Evolutionary conservation across 1,140 invertebrate genomes (phyloP).

Genomic region (Dendrolimus kikuchii): DNA sequence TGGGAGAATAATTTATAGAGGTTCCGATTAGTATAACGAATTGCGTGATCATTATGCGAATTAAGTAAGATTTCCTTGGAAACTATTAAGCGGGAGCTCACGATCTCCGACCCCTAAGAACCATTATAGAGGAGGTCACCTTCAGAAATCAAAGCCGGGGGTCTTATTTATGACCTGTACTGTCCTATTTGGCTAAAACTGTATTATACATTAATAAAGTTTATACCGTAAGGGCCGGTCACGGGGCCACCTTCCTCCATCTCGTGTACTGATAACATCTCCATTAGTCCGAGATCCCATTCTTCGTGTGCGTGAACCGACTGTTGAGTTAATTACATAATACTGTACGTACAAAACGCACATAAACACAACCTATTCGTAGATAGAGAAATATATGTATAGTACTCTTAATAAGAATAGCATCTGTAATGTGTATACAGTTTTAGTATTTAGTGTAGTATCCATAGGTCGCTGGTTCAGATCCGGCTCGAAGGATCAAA

Average conservation of each 20-base stretch:
- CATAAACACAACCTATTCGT: no score
- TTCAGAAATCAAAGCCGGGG: slow-evolving; percentile 62
- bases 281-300: slow-evolving; percentile 61
- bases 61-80: slow-evolving; percentile 50
- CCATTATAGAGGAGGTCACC: slow-evolving; percentile 47
- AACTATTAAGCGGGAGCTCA: slow-evolving; percentile 57
- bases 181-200: slow-evolving; percentile 44
- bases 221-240: slow-evolving; percentile 42
- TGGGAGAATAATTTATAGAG: slow-evolving; percentile 28
- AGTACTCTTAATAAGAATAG: no score
- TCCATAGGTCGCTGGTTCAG: no score
- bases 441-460: no score
- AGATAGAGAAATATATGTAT: no score
- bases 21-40: slow-evolving; percentile 33
- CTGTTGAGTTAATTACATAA: slow-evolving; percentile 4
- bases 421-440: no score
- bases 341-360: no score
- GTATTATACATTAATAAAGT: slow-evolving; percentile 49
- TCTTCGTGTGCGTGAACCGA: slow-evolving; percentile 52
- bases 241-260: slow-evolving; percentile 46
- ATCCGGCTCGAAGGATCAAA: no score
- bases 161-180: slow-evolving; percentile 65
- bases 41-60: slow-evolving; percentile 51
- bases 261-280: slow-evolving; percentile 60
- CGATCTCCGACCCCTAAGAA: slow-evolving; percentile 38